A percentile compares a stretch with the other conserved stretches of the same genome.
Conservation (phyloP, 1,140 invertebrate genomes). For the Achroia grisella region DNA sequence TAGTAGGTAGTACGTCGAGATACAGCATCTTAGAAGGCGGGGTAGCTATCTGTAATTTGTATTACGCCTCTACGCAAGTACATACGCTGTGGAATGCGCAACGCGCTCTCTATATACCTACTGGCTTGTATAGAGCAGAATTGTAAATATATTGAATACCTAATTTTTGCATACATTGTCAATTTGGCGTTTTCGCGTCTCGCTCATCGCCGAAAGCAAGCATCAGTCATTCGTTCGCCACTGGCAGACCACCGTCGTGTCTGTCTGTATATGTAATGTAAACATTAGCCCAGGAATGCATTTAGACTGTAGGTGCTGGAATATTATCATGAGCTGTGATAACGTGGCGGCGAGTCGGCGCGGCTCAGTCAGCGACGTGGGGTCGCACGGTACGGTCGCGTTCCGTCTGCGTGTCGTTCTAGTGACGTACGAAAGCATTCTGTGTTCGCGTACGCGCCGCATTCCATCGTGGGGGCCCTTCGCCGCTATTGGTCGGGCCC, state of each 20-base stretch:
- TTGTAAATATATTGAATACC: conserved; percentile 69
- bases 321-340: conserved; percentile 70
- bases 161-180: conserved; percentile 57
- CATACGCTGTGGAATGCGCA: conserved; percentile 61
- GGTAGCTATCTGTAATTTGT: conserved; percentile 46
- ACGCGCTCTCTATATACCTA: conserved; percentile 29
- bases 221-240: conserved; percentile 30
- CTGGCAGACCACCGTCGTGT: conserved; percentile 35
- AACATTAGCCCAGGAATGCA: conserved; percentile 67
- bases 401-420: conserved; percentile 35
- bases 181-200: conserved; percentile 35
- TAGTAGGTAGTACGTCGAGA: no score
- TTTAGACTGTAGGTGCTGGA: conserved; percentile 65
- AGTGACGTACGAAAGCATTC: conserved; percentile 49
- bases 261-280: conserved; percentile 54
- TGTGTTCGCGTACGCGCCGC: conserved; percentile 74
- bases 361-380: conserved; percentile 66
- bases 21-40: no score
- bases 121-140: conserved; percentile 44
- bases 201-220: conserved; percentile 31
- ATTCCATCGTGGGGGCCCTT: conserved; percentile 83
- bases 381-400: conserved; percentile 63
- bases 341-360: conserved; percentile 59
- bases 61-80: conserved; percentile 38
- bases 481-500: conserved; percentile 76